Evolutionary conservation across 2,113 vertebrate genomes (phyloP), one percentile per base, ranked within the genome.

Genomic region (Scartelaos histophorus): DNA sequence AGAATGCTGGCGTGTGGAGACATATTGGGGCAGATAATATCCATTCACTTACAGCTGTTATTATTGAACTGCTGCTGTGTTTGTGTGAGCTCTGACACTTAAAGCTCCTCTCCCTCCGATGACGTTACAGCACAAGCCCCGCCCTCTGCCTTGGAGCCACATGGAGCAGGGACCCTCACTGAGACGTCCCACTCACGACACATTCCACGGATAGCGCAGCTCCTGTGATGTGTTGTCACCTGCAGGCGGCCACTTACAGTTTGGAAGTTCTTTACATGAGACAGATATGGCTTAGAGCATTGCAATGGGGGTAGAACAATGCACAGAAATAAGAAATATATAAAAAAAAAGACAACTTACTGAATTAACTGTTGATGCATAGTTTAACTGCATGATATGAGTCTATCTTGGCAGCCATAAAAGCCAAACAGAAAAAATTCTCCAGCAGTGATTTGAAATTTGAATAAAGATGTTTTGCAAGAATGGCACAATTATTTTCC

Each of bases 171-270:
- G 82, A 90, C 84, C 82, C 83, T 24, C 73, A 71, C 61, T 3
- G 29, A 71, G 66, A 74, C 17, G 61, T 78, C 38, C 19, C 69
- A 74, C 69, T 82, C 73, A 51, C 66, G 72, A 69, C 67, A 85
- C 79, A 90, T 89, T 91, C 83, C 84, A 81, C 70, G 64, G 89
- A 84, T 91, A 78, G 71, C 49, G 81, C 49, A 65, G 54, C 21
- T 53, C 34, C 3, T 51, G 67, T 67, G 68, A 69, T 43, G 64
- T 25, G 13, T 19, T 25, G 67, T 61, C 47, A 54, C 57, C 67
- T 61, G 73, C 45, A 71, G 67, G 62, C 70, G 62, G 67, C 53
- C 22, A 34, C 60, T 53, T 34, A 38, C 65, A 47, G 15, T 25
- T 13, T 34, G 58, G 16, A 34, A 19, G 13, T 61, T 1, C 13